Percentiles rank a stretch among this genome's conserved stretches.
Evolutionary conservation across 2,113 vertebrate genomes (phyloP).

Genomic region (Machaerirhynchus nigripectus): DNA sequence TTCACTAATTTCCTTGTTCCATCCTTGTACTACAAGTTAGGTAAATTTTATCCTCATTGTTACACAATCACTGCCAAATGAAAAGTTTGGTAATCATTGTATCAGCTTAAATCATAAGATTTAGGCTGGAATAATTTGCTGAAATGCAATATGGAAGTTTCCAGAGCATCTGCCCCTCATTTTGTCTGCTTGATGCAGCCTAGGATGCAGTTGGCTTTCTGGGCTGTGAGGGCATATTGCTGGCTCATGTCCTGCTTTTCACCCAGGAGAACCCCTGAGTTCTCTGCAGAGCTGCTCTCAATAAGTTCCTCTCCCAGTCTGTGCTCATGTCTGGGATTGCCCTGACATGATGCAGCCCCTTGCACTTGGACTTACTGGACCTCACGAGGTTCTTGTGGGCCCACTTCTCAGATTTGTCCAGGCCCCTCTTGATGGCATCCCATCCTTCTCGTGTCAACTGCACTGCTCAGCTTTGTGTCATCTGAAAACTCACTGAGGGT

Average conservation of each 20-base stretch:
- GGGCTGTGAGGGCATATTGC: neutral
- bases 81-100: neutral
- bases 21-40: neutral
- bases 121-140: neutral
- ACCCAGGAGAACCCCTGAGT: rapidly evolving
- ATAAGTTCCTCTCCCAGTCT: neutral
- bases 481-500: neutral
- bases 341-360: neutral
- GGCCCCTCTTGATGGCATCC: neutral
- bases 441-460: rapidly evolving
- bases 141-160: neutral
- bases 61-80: neutral
- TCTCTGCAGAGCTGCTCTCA: neutral
- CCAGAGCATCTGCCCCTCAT: neutral
- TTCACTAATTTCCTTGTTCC: neutral
- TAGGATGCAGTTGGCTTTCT: neutral
- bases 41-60: neutral
- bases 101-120: neutral
- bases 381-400: neutral
- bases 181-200: neutral
- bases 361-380: neutral
- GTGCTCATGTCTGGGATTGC: neutral
- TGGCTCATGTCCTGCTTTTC: neutral
- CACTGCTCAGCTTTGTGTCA: neutral
- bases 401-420: neutral